Base-by-base conservation (phyloP, 2,888 invertebrate genomes). In the Agonopterix arenella region DNA sequence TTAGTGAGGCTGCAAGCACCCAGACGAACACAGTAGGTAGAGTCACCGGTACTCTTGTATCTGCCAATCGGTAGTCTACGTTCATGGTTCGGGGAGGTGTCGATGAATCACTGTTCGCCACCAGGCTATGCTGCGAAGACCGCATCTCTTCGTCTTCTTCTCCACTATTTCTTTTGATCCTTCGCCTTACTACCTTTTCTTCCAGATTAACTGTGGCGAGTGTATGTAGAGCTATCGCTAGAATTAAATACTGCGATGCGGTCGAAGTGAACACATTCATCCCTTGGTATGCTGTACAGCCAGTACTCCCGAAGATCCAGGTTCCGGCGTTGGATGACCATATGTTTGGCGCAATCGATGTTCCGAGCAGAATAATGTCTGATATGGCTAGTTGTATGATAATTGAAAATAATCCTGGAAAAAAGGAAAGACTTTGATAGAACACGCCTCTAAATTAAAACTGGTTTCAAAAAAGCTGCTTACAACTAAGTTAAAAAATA, bases 11-110 rank as follows among this genome's bases (percentile, higher is more conserved):
- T 38, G 91, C 84, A 46, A 91, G 66, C 55, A 91, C 80, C 92
- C 92, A 92, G 46, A 92, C 84, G 57, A 92, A 89, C 50, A 90
- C 64, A 18, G 86, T 80, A 1, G 92, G 92, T 46, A 90, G 80
- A 40, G 86, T 68, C 28, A 91, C 86, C 10, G 90, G 84, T 40
- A 92, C 73, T 55, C 64, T 71, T 2, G 72, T 79, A 53, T 83
- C 80, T 36, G 79, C 68, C 52, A 84, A 71, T 45, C 89, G 71
- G 59, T 92, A 92, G 64, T 91, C 91, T 8, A 91, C 81, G 48
- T 88, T 89, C 73, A 91, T 83, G 11, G 85, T 89, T 48, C 91
- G 80, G 47, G 85, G 88, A 4, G 85, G 84, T 45, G 85, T 86
- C 1, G 89, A 83, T 16, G 82, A 78, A 52, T 88, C 84, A 55